A percentile compares a stretch with the other conserved stretches of the same genome.
Conservation (phyloP, 2,113 vertebrate genomes). For the Chaetops frenatus region DNA sequence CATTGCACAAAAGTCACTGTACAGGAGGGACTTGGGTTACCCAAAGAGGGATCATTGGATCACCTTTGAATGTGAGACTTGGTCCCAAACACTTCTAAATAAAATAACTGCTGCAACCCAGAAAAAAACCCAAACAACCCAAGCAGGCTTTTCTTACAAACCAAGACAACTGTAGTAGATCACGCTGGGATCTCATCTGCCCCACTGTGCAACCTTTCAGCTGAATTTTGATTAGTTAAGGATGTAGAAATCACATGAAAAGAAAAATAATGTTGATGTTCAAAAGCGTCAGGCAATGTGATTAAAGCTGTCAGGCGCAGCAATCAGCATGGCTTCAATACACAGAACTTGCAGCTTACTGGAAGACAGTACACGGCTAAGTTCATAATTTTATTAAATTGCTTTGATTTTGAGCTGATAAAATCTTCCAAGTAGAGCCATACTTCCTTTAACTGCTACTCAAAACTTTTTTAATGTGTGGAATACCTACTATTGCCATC, state of each 20-base stretch:
- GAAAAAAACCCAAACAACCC: background rate
- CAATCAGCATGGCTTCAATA: background rate
- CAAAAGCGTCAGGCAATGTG: background rate
- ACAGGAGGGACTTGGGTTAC: background rate
- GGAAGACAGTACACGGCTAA: background rate
- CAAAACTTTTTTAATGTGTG: constrained; percentile 60
- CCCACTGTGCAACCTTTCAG: background rate
- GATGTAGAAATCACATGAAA: background rate
- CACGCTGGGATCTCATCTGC: background rate
- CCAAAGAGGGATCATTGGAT: background rate
- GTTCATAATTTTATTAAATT: background rate
- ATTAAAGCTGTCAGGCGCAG: background rate
- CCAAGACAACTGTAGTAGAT: background rate
- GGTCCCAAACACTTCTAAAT: background rate
- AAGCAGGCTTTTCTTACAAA: background rate
- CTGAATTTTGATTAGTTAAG: background rate
- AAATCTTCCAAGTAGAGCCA: constrained; percentile 9
- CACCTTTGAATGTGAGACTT: background rate
- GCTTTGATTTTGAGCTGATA: background rate
- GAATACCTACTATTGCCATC: constrained; percentile 51
- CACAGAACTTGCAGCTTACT: background rate
- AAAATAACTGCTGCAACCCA: background rate
- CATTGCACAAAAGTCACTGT: background rate
- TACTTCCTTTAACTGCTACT: constrained; percentile 31
- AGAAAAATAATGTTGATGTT: background rate